These are phyloP conservation scores for Agapornis roseicollis DNA, from an alignment of 2,113 vertebrate genomes.

Conservation along the genomic window DNA sequence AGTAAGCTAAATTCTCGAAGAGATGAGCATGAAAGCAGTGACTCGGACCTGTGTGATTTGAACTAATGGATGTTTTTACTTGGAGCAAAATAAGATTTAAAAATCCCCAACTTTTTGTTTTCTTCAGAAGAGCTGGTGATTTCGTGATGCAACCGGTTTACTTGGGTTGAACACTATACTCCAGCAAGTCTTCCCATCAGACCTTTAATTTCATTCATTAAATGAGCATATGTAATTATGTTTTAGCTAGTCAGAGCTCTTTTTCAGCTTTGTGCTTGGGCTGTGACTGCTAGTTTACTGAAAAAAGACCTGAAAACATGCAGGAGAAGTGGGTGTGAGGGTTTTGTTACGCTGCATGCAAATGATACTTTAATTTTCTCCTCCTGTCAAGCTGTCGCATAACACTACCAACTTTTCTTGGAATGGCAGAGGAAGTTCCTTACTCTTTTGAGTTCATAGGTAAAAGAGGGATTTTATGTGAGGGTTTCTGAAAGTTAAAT, in stretches of 20 bases:
- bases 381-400: neutral
- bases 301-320: neutral
- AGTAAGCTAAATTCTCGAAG: neutral
- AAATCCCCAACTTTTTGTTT: neutral
- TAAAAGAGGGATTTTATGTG: neutral
- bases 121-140: neutral
- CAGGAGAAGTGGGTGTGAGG: neutral
- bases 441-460: neutral
- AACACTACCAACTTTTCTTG: neutral
- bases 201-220: neutral
- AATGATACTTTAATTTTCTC: neutral
- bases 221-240: neutral
- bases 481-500: neutral
- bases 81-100: neutral
- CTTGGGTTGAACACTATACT: neutral
- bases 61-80: slow-evolving; percentile 40
- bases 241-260: neutral
- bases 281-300: neutral
- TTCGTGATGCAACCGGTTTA: neutral
- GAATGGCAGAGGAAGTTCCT: neutral
- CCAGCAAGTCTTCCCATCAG: neutral
- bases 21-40: neutral
- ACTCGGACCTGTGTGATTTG: neutral
- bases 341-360: neutral
- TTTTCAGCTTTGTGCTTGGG: neutral